Base-by-base conservation (phyloP, 2,797 vertebrate genomes). In the Geotrypetes seraphini region DNA sequence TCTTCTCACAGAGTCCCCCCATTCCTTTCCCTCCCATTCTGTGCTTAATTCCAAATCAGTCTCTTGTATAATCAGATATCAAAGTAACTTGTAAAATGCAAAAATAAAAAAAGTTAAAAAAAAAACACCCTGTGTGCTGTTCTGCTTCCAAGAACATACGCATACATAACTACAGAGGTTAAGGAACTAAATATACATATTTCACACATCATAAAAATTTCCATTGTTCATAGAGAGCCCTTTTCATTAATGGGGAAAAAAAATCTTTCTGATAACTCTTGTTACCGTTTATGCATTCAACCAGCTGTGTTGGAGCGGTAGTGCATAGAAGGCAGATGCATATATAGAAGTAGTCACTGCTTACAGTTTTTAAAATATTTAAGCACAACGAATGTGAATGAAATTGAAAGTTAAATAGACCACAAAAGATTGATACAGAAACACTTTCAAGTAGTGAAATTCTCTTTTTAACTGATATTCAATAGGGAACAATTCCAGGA, bases 1-100 rank as follows among this genome's bases (percentile, higher is more conserved):
- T 43, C 10, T 29, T 57, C 36, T 14, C 48, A 62, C 33, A 58
- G 33, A 46, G 46, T 50, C 18, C 51, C n/a, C 61, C 12, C 27
- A 5, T 16, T 43, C 14, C 10, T 4, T 13, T 23, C 22, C 22
- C 39, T 16, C 22, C 16, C 42, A 8, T 44, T 28, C 38, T 46
- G 45, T 33, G 21, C 31, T 4, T 31, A 15, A 23, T n/a, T 14
- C 8, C 48, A 26, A 36, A 40, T 40, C 11, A 37, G 16, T 35
- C 35, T 49, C 6, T 9, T 29, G 12, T 37, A 12, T 2, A 9
- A 1, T 4, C 14, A 28, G 43, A 16, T 38, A 0, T 12, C n/a
- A n/a, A n/a, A n/a, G n/a, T n/a, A n/a, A n/a, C n/a, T n/a, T n/a
- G n/a, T n/a, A n/a, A n/a, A n/a, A n/a, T n/a, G n/a, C n/a, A n/a